Base-by-base conservation (phyloP, 2,113 vertebrate species). In the Hiodon tergisus region DNA sequence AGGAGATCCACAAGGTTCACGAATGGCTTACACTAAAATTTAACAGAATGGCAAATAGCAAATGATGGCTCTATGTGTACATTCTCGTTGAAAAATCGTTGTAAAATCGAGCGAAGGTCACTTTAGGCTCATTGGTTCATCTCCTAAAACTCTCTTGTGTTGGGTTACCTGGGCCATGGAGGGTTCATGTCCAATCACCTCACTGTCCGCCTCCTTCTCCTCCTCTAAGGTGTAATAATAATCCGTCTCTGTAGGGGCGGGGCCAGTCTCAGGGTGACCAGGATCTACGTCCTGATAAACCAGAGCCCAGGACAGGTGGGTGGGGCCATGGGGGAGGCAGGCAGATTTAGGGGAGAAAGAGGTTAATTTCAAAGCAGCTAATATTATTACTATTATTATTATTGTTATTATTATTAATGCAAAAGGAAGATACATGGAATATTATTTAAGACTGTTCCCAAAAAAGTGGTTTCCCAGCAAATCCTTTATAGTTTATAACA, bases 211-310 rank as follows among this genome's bases (percentile, higher is more conserved):
- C 46, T 57, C 54, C 76, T 66, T 82, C 84, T 87, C 88, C 82
- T 90, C 91, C 74, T 80, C 80, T 74, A 78, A 76, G 72, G 72
- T 76, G 88, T 88, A 89, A 88, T 82, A 91, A 91, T 91, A 89
- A 84, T 91, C 88, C 75, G 82, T 84, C 87, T 90, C 90, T 85
- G 89, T 86, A 85, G 88, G 80, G 89, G 87, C 87, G 89, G 86
- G 86, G 84, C 85, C 91, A 90, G 87, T 84, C 84, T 91, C 90
- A 80, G 86, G 83, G 83, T 86, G 83, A 79, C 88, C 86, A 86
- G 88, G 86, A 78, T 89, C 86, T 90, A 91, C 81, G 80, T 92
- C 90, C 90, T 92, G 86, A 91, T 89, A 85, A 89, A 85, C 87
- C 83, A 84, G 81, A 80, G 81, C 57, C 69, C 84, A 84, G 78